These are phyloP conservation scores for Drosophila mimica DNA, from an alignment of 2,888 invertebrate genomes.

Conservation along the genomic window DNA sequence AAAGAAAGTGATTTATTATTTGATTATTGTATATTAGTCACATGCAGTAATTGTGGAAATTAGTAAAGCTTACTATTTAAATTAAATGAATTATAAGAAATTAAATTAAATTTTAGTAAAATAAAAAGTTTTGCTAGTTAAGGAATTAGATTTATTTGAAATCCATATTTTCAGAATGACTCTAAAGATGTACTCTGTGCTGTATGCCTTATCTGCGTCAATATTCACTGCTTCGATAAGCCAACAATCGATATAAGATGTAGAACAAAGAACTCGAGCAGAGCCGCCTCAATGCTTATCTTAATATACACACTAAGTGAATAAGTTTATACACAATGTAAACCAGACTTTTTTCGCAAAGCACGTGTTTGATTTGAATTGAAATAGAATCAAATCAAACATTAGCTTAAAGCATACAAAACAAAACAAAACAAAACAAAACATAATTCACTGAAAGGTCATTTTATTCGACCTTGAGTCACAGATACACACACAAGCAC, in stretches of 20 bases:
- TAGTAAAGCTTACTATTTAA: not conserved
- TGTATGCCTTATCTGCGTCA: constrained; percentile 34
- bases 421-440: constrained; percentile 17
- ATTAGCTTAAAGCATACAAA: constrained; percentile 6
- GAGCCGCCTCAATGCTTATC: constrained; percentile 17
- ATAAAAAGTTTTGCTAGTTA: not conserved
- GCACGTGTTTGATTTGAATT: constrained; percentile 33
- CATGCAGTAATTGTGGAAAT: not conserved
- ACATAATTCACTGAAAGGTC: constrained; percentile 58
- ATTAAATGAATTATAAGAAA: too few species aligned
- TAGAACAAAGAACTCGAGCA: not conserved
- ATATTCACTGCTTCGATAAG: constrained; percentile 41
- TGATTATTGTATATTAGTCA: not conserved
- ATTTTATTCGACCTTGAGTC: constrained; percentile 51
- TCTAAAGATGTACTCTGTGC: not conserved
- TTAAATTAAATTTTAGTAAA: not conserved
- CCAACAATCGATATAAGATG: constrained; percentile 31
- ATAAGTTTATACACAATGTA: not conserved
- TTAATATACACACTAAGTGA: constrained; percentile 3
- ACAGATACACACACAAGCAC: constrained; percentile 13
- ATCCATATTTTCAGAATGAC: not conserved
- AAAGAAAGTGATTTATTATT: constrained; percentile 24
- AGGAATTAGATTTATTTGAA: not conserved
- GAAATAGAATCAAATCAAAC: not conserved
- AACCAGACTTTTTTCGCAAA: not conserved